Percentiles rank a stretch among this genome's conserved stretches.
Conservation (phyloP, 2,113 vertebrate species). For the Paralichthys olivaceus region DNA sequence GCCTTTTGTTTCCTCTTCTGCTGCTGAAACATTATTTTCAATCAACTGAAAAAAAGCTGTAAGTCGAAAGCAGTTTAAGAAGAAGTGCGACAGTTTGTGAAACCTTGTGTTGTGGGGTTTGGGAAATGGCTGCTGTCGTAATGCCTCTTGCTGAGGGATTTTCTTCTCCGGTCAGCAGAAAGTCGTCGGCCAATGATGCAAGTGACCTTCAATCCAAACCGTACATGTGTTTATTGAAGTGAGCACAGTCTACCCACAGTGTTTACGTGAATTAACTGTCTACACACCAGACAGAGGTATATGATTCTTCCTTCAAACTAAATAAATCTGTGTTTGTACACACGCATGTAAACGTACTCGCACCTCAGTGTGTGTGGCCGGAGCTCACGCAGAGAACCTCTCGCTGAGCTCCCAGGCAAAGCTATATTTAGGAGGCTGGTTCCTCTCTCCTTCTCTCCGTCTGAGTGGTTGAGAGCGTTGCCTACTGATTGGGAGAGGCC, state of each 20-base stretch:
- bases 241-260: slow-evolving; percentile 11
- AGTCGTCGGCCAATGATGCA: slow-evolving; percentile 22
- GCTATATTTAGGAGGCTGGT: slow-evolving; percentile 73
- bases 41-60: neutral
- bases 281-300: neutral
- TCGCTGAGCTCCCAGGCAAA: slow-evolving; percentile 51
- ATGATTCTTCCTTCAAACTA: slow-evolving; percentile 35
- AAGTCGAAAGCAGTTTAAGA: too few species aligned
- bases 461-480: slow-evolving; percentile 57
- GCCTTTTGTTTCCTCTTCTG: neutral
- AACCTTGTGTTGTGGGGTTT: slow-evolving; percentile 9
- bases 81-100: slow-evolving; percentile 33
- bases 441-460: slow-evolving; percentile 49
- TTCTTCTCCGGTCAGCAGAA: slow-evolving; percentile 46
- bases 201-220: slow-evolving; percentile 44
- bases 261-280: slow-evolving; percentile 9
- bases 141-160: slow-evolving; percentile 13
- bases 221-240: slow-evolving; percentile 17
- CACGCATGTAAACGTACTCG: slow-evolving; percentile 10
- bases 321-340: slow-evolving; percentile 22
- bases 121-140: slow-evolving; percentile 42
- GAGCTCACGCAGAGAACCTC: slow-evolving; percentile 62
- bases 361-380: slow-evolving; percentile 54
- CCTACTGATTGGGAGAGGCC: slow-evolving; percentile 72
- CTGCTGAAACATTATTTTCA: neutral